Base-by-base conservation (phyloP, 2,113 vertebrate species). In the Labeo rohita region DNA sequence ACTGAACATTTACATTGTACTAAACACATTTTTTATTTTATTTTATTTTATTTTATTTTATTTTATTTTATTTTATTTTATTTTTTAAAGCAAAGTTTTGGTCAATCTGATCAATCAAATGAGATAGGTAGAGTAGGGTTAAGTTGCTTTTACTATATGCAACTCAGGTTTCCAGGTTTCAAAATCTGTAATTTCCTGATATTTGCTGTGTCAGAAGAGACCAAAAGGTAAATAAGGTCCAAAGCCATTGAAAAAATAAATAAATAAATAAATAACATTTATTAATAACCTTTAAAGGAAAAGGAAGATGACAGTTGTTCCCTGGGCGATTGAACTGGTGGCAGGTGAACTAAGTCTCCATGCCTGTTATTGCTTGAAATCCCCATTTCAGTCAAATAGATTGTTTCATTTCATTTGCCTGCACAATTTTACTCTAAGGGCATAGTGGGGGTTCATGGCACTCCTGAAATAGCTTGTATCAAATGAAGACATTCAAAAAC, bases 401-500 rank as follows among this genome's bases (percentile, higher is more conserved):
- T 72, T 72, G 68, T 72, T 72, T 72, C 39, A 45, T 72, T 72
- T 72, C 39, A 72, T 72, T 72, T 72, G 39, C 68, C 68, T 45
- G 68, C 68, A 72, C 68, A 72, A 72, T 72, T 72, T 72, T 72
- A 10, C 68, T 72, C 68, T 72, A 45, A 72, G 68, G 68, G 39
- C 39, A 72, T 36, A 43, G 39, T 72, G 18, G 68, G 68, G 68
- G 45, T 72, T 72, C 68, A 45, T 72, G 68, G 39, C 68, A 45
- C 39, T n/a, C 8, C 4, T 45, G 39, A 72, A 72, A 72, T 72
- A 45, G 9, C 68, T 72, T 1, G 68, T 72, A 36, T 43, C 16
- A 72, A 72, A 45, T 72, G 18, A 72, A 72, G 39, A 72, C 68
- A 45, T 72, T 72, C 18, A 72, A 45, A 72, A 45, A 72, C 18